Base-by-base conservation (phyloP, 2,888 invertebrate species). In the Spialia ferax region DNA sequence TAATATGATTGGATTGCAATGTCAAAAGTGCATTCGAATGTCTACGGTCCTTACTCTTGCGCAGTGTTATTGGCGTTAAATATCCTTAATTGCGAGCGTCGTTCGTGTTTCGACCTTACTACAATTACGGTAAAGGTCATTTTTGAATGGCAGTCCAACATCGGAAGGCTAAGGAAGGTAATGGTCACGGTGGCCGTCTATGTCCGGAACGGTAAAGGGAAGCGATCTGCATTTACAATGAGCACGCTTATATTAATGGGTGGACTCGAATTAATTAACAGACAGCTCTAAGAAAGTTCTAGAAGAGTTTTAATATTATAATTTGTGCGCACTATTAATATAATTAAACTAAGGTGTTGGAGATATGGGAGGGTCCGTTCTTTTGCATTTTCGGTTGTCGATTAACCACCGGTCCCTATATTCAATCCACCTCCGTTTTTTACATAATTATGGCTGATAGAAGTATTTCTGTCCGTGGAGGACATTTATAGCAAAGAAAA, bases 31-130 rank as follows among this genome's bases (percentile, higher is more conserved):
- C 20, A 45, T 48, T 29, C 74, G 71, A 69, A 69, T 59, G 23
- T 54, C 63, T 50, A 50, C 65, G 32, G 66, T 66, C 63, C 59
- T 23, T 52, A 52, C 63, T 15, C 50, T 22, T 50, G 55, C 60
- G 52, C 57, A 62, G 64, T 66, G 70, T 66, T 71, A 70, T 71
- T 73, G 78, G 75, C 78, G 76, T 79, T 74, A 72, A 52, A 54
- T 66, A 18, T 45, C 45, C 45, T 13, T 52, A 55, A 55, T 61
- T 55, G 45, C 75, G 74, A 69, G 70, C 70, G 70, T 70, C 73
- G 71, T 76, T 69, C n/a, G n/a, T 32, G 62, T 72, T 68, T 67
- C 74, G 71, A 69, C 78, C 77, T 79, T 83, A 83, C 75, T 57
- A 2, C 68, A 56, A 73, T 68, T 29, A 35, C 0, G 38, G 71